phyloP scores from a whole-genome alignment of 2,888 invertebrate genomes.

The Argyra leucocephala region DNA sequence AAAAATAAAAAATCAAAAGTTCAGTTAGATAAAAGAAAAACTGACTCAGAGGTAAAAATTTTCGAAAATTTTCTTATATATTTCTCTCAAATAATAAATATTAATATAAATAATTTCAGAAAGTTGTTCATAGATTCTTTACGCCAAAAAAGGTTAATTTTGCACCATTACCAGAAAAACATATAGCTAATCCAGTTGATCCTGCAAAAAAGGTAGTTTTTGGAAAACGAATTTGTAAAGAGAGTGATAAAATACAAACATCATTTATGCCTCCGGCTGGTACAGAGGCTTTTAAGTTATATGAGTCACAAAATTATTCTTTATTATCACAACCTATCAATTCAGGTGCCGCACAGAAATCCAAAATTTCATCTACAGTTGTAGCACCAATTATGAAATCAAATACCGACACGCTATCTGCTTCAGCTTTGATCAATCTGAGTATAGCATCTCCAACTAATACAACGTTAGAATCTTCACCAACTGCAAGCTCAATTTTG shows the following conservation, averaged over 20 bases:
- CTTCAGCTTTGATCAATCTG: neutral
- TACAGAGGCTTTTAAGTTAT: slow-evolving; percentile 1
- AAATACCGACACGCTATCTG: no score
- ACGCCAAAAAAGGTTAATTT: neutral
- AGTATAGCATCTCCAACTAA: neutral
- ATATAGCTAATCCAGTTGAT: neutral
- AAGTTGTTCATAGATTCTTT: neutral
- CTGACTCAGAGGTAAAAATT: neutral
- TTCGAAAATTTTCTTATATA: no score
- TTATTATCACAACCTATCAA: neutral
- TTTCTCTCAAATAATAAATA: no score
- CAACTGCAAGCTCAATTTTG: neutral
- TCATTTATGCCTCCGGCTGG: neutral
- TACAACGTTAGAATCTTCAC: neutral
- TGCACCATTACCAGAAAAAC: neutral
- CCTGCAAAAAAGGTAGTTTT: neutral
- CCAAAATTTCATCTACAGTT: neutral
- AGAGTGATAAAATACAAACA: neutral
- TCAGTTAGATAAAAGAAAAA: no score
- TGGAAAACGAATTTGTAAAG: neutral
- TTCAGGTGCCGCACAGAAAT: neutral
- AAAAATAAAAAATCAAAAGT: neutral
- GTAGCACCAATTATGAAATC: neutral
- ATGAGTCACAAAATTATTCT: neutral
- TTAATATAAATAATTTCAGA: neutral